A percentile compares a stretch with the other conserved stretches of the same genome.
Evolutionary conservation across 2,113 vertebrate species (phyloP).

Genomic region (Melanerpes formicivorus): DNA sequence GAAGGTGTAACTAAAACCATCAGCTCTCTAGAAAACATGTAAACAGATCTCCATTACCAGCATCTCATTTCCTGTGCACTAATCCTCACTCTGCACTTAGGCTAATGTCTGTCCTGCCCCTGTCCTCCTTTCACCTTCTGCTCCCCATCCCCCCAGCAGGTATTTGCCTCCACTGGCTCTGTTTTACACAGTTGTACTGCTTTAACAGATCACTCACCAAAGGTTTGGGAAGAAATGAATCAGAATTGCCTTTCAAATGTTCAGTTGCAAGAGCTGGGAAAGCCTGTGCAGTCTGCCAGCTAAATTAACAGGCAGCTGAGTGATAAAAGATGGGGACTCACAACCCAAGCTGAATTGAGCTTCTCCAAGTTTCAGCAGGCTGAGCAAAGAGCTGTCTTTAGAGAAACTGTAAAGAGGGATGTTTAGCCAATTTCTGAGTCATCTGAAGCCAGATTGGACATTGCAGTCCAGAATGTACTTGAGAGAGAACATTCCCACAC

Average conservation of each 20-base stretch:
- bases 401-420: neutral
- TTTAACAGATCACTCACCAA: neutral
- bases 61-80: neutral
- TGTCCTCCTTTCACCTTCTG: neutral
- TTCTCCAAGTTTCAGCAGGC: neutral
- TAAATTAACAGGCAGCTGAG: neutral
- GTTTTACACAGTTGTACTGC: neutral
- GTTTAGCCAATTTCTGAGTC: slow-evolving; percentile 36
- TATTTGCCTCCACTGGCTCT: neutral
- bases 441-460: neutral
- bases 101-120: neutral
- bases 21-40: neutral
- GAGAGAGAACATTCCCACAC: neutral
- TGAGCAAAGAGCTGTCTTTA: neutral
- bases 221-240: neutral
- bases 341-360: neutral
- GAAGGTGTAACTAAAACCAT: slow-evolving; percentile 9
- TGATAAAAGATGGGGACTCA: neutral
- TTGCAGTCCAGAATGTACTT: neutral
- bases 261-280: neutral
- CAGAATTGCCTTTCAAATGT: neutral
- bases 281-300: fast-evolving
- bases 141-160: neutral
- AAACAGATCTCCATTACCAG: neutral
- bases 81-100: neutral